These are phyloP conservation scores for Cataglyphis altisquamis DNA, from an alignment of 2,888 invertebrate species.

Conservation along the genomic window DNA sequence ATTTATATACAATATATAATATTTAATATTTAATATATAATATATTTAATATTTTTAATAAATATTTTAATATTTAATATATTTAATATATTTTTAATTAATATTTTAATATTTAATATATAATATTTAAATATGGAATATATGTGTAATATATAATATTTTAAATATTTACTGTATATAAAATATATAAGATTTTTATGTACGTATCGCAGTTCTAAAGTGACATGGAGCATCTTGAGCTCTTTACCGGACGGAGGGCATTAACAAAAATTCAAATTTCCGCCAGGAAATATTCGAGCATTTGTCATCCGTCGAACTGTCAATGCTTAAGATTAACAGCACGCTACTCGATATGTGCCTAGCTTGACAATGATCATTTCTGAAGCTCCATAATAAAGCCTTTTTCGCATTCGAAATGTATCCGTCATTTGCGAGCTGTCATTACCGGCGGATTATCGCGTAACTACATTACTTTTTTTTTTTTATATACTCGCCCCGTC, in stretches of 20 bases:
- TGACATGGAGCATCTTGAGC: constrained; percentile 69
- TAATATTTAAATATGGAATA: too few species aligned
- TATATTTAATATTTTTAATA: too few species aligned
- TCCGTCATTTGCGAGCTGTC: background rate
- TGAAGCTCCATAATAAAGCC: background rate
- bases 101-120: too few species aligned
- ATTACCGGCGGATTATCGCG: constrained; percentile 8
- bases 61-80: too few species aligned
- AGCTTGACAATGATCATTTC: background rate
- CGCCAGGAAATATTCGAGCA: constrained; percentile 82
- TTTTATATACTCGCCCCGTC: background rate
- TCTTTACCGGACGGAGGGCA: constrained; percentile 80
- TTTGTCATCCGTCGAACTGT: constrained; percentile 73
- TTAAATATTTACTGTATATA: too few species aligned
- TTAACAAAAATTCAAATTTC: constrained; percentile 84
- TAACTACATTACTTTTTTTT: background rate
- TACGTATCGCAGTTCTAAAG: background rate
- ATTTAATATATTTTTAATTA: too few species aligned
- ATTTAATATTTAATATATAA: too few species aligned
- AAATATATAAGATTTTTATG: background rate
- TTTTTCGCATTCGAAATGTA: background rate
- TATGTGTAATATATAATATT: too few species aligned
- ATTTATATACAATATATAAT: background rate
- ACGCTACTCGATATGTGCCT: background rate
- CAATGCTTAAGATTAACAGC: constrained; percentile 67